Evolutionary conservation across 2,113 vertebrate species (phyloP), one percentile per base, ranked within the genome.

Genomic region (Rana temporaria): DNA sequence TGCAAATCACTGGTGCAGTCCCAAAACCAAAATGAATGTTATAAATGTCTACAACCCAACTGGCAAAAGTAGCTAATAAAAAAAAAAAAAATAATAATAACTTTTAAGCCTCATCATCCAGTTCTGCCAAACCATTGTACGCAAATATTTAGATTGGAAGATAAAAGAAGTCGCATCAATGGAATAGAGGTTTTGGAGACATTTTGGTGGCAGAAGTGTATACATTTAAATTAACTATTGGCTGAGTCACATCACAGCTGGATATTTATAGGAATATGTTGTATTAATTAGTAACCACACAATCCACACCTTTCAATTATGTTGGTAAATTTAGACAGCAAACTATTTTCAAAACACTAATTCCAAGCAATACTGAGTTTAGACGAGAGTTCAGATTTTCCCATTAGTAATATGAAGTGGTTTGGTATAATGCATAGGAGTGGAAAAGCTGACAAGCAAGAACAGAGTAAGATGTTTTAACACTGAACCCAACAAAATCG

Each of bases 1-100:
- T 76, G 63, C 81, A 76, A 68, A 62, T 68, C 81, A 83, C 81
- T 83, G 81, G 81, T 83, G 81, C 71, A 83, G 76, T 83, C 81
- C 81, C 81, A 76, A 83, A 83, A 55, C 81, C 71, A 76, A 48
- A 65, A 82, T 80, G 78, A 70, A 80, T 70, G 64, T 83, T 75
- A 82, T 74, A 83, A 83, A 83, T 20, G 20, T 76, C 14, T 76
- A 76, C 81, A 83, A 75, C 72, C 81, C 62, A 55, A 83, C 64
- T 83, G 81, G 63, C 81, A 83, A 74, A 83, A 76, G 81, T 72
- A 72, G 69, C 72, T 64, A 64, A 38, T 38, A 55, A 42, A 34
- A 78, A 78, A 79, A 71, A 30, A 30, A 30, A 1, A 30, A 30
- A 30, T 2, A 30, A 30, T 2, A 30, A 30, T 3, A 30, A 52